Evolutionary conservation across 2,113 vertebrate species (phyloP).

Genomic region (Apistogramma diplotaenia): DNA sequence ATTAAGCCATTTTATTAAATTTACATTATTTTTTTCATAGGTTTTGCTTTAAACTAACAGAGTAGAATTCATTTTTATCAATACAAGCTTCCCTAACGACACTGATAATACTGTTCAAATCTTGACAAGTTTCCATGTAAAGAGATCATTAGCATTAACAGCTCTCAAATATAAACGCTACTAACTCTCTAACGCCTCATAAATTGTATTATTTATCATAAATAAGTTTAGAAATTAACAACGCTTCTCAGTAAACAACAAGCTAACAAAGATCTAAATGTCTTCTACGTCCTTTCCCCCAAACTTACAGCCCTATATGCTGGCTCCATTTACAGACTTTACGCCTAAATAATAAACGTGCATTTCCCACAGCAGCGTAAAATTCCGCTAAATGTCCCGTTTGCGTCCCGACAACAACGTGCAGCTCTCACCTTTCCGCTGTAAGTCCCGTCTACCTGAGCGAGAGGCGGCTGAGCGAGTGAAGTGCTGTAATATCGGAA

Average conservation of each 20-base stretch:
- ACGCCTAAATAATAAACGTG: background rate
- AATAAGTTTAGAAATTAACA: background rate
- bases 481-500: slow-evolving; percentile 36
- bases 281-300: background rate
- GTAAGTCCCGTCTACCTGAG: slow-evolving; percentile 64
- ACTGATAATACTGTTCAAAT: background rate
- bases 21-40: fast-evolving
- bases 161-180: background rate
- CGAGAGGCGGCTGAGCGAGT: background rate
- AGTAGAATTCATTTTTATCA: background rate
- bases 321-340: background rate
- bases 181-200: background rate
- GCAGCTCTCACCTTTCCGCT: slow-evolving; percentile 43
- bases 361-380: no score
- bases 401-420: fast-evolving
- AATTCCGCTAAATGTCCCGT: background rate
- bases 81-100: background rate
- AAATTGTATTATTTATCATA: no score
- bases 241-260: background rate
- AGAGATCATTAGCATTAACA: background rate
- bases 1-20: background rate
- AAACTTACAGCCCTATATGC: background rate
- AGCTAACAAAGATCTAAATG: background rate
- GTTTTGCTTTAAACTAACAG: background rate
- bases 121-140: background rate